Conservation (phyloP, 2,113 vertebrate species). For the Syrrhaptes paradoxus region DNA sequence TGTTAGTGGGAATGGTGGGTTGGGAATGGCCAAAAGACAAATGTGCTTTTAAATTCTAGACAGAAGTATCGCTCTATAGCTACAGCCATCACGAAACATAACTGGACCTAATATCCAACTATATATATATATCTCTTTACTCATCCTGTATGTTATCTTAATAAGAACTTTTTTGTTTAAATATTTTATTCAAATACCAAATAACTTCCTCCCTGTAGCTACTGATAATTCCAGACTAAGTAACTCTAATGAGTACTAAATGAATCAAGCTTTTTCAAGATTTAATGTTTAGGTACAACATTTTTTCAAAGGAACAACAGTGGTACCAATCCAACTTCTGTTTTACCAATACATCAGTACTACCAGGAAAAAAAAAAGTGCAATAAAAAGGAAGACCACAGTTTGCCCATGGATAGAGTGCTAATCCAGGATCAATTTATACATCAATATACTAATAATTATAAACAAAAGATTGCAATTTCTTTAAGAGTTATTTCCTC, state of each 20-base stretch:
- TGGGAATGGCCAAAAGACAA: background rate
- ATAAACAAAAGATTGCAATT: background rate
- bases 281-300: background rate
- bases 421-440: background rate
- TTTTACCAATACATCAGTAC: background rate
- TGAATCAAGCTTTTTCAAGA: background rate
- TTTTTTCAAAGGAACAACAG: background rate
- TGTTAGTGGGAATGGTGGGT: too few species aligned
- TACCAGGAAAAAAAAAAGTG: background rate
- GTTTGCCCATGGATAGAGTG: rapidly evolving
- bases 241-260: background rate
- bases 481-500: background rate
- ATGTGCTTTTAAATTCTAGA: background rate
- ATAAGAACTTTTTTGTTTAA: background rate
- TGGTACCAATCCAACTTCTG: background rate
- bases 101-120: background rate
- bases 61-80: rapidly evolving
- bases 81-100: background rate
- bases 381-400: background rate
- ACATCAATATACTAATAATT: background rate
- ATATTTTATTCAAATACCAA: background rate
- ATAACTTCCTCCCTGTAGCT: background rate
- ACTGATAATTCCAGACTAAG: background rate
- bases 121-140: background rate
- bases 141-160: background rate